A percentile compares a stretch with the other conserved stretches of the same genome.
Evolutionary conservation across 1,140 invertebrate genomes (phyloP).

Genomic region (Drosophila varians): DNA sequence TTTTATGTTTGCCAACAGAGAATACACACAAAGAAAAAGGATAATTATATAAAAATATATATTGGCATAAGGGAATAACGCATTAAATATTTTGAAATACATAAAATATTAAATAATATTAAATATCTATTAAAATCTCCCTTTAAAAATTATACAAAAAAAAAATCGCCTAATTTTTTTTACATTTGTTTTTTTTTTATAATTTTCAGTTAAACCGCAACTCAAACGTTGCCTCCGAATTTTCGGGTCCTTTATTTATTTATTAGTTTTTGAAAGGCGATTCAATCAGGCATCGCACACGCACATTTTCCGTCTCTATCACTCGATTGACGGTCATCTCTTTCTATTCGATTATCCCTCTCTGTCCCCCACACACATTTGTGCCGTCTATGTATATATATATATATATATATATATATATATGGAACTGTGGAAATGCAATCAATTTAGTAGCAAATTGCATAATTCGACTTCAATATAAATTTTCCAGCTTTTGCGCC

Average conservation of each 20-base stretch:
- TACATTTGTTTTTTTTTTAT: neutral
- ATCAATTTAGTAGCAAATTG: conserved; percentile 82
- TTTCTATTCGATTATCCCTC: neutral
- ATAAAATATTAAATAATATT: too few species aligned
- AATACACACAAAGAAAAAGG: conserved; percentile 33
- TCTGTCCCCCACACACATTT: neutral
- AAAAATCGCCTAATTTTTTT: too few species aligned
- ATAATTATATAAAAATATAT: too few species aligned
- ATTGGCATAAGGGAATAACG: too few species aligned
- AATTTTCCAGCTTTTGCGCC: conserved; percentile 69
- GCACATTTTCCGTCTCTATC: conserved; percentile 1
- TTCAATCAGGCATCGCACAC: conserved; percentile 49
- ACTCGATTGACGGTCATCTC: neutral
- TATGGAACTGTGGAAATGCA: conserved; percentile 72
- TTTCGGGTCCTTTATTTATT: conserved; percentile 45
- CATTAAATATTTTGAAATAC: too few species aligned
- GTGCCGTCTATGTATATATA: too few species aligned
- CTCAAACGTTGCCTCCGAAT: conserved; percentile 35
- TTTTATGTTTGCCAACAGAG: conserved; percentile 58
- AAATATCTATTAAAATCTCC: too few species aligned
- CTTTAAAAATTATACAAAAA: too few species aligned
- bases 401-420: too few species aligned
- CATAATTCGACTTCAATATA: conserved; percentile 81
- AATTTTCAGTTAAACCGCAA: conserved; percentile 15
- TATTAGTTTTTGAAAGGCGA: conserved; percentile 54